Evolutionary conservation across 2,888 invertebrate species (phyloP).

Genomic region (Sphecodes monilicornis): DNA sequence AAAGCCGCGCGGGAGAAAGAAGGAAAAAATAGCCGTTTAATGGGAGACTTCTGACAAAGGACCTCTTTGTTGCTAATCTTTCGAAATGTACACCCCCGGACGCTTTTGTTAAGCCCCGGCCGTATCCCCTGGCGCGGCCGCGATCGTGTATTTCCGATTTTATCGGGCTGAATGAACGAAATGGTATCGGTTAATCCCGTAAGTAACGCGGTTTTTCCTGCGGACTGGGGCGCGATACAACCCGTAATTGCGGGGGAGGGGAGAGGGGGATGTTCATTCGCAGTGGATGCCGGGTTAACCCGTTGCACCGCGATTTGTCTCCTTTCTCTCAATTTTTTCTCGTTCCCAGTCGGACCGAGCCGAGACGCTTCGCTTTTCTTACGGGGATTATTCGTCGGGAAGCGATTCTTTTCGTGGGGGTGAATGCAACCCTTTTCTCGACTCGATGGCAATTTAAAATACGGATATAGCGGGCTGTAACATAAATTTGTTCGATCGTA

Average conservation of each 20-base stretch:
- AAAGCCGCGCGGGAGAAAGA: not conserved
- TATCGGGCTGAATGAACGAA: constrained; percentile 43
- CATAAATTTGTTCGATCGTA: too few species aligned
- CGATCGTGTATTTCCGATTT: constrained; percentile 53
- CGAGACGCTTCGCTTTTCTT: not conserved
- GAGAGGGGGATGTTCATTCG: constrained; percentile 30
- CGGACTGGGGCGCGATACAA: constrained; percentile 1
- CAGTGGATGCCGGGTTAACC: constrained; percentile 5
- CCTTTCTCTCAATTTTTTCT: not conserved
- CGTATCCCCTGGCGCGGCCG: constrained; percentile 13
- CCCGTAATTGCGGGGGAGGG: constrained; percentile 32
- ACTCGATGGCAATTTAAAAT: not conserved
- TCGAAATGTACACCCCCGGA: constrained; percentile 37
- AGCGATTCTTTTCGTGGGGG: not conserved
- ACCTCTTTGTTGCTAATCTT: constrained; percentile 58
- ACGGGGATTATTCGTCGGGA: not conserved
- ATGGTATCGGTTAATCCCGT: constrained; percentile 41
- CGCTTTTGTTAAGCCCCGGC: constrained; percentile 33
- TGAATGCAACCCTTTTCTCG: not conserved
- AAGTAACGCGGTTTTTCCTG: constrained; percentile 51
- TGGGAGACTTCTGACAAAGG: constrained; percentile 46
- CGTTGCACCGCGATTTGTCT: not conserved
- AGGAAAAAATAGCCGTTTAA: constrained; percentile 25
- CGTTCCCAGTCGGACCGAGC: not conserved
- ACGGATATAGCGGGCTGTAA: too few species aligned